Evolutionary conservation across 2,113 vertebrate genomes (phyloP).

Genomic region (Monopterus albus): DNA sequence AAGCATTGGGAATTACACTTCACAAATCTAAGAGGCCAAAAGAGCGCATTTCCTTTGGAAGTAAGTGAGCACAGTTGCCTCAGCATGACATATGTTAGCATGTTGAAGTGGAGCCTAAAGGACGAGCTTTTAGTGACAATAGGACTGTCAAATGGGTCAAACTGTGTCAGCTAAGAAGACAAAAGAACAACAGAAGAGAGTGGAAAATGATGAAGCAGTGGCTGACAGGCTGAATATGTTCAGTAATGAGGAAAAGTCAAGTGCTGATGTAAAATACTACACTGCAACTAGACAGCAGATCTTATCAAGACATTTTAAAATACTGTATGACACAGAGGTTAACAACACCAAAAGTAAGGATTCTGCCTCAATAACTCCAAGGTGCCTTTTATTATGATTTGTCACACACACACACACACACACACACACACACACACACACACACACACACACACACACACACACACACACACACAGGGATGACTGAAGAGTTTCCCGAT

Average conservation of each 20-base stretch:
- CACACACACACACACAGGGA: too few species aligned
- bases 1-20: slow-evolving; percentile 46
- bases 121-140: slow-evolving; percentile 36
- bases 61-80: slow-evolving; percentile 12
- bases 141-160: slow-evolving; percentile 33
- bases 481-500: too few species aligned
- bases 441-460: too few species aligned
- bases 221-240: neutral
- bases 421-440: too few species aligned
- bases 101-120: slow-evolving; percentile 32
- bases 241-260: slow-evolving; percentile 14
- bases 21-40: slow-evolving; percentile 51
- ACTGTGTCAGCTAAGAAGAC: slow-evolving; percentile 17
- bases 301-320: neutral
- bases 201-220: neutral
- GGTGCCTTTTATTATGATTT: neutral
- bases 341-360: neutral
- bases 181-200: slow-evolving; percentile 16
- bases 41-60: slow-evolving; percentile 42
- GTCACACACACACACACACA: too few species aligned
- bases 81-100: slow-evolving; percentile 20
- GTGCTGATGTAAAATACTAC: neutral
- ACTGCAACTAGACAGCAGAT: neutral
- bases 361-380: neutral
- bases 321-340: neutral